Evolutionary conservation across 2,888 invertebrate genomes (phyloP).

Genomic region (Calameuta pallipes): DNA sequence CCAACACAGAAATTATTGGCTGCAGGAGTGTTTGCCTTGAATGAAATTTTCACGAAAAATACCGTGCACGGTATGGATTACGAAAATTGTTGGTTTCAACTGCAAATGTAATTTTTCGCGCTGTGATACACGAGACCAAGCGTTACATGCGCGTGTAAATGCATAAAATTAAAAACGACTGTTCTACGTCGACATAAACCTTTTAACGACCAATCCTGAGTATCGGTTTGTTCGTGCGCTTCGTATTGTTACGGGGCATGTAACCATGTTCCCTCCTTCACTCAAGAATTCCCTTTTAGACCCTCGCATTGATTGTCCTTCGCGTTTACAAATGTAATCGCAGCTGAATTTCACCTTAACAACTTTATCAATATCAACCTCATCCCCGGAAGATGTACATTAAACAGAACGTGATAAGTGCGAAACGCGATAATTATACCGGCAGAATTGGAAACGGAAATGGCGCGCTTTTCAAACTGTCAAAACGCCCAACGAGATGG

Average conservation of each 20-base stretch:
- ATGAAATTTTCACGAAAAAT: neutral
- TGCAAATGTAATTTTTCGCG: neutral
- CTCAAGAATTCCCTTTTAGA: neutral
- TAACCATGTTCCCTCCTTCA: neutral
- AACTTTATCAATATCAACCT: constrained; percentile 1
- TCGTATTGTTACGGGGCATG: neutral
- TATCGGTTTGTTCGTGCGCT: neutral
- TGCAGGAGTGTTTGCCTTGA: neutral
- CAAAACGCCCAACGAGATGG: neutral
- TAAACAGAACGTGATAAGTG: neutral
- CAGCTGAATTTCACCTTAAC: neutral
- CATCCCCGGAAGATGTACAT: neutral
- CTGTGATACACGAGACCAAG: neutral
- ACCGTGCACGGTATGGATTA: neutral
- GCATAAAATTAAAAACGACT: neutral
- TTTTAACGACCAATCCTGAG: neutral
- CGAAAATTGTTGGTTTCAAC: neutral
- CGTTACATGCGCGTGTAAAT: neutral
- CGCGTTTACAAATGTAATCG: neutral
- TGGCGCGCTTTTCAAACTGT: neutral
- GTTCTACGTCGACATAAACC: neutral
- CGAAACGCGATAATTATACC: neutral
- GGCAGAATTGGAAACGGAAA: neutral
- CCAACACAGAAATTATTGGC: no score
- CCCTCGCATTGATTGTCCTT: neutral